Base-by-base conservation (phyloP, 2,113 vertebrate genomes). In the Equus quagga region DNA sequence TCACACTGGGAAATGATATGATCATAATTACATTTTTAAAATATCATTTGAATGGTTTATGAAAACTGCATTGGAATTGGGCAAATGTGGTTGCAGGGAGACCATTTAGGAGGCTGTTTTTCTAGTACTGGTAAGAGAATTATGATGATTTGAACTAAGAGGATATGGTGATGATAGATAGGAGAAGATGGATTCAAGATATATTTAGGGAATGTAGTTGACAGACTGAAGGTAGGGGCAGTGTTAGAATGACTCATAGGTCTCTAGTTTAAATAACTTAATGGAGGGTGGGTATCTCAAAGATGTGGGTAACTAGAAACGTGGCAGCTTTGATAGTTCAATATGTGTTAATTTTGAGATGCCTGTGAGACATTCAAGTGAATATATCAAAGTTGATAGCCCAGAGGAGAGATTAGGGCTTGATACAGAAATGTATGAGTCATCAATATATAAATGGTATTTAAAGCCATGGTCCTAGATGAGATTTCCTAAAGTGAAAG, bases 191-290 rank as follows among this genome's bases (percentile, higher is more conserved):
- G 9, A 79, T 19, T 93, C 28, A 91, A 69, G 21, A 73, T 58
- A 69, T 44, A 81, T 49, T 87, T 89, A 44, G 17, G 41, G 19
- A 64, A 5, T 86, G 12, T 11, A 87, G 81, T 79, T 86, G 33
- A 91, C 41, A 75, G 28, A 31, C 3, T 90, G 1, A 33, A 94
- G 23, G 8, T 58, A 6, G 28, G 5, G 5, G 0, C 24, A 78
- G 15, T 82, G 14, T 83, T 79, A 70, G 49, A 94, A 87, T 65
- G 44, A 75, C 11, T 33, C 21, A 6, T 67, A 90, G 17, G 8
- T 81, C 75, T 92, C 33, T 76, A 31, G 6, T 60, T 94, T 91
- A 89, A 89, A 56, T 89, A 96, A 91, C 4, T 76, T 79, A 64
- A 73, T 92, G 33, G 24, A n/a, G 60, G 60, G 9, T 64, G 31